Conservation (phyloP, 2,113 vertebrate genomes). For the Carettochelys insculpta region DNA sequence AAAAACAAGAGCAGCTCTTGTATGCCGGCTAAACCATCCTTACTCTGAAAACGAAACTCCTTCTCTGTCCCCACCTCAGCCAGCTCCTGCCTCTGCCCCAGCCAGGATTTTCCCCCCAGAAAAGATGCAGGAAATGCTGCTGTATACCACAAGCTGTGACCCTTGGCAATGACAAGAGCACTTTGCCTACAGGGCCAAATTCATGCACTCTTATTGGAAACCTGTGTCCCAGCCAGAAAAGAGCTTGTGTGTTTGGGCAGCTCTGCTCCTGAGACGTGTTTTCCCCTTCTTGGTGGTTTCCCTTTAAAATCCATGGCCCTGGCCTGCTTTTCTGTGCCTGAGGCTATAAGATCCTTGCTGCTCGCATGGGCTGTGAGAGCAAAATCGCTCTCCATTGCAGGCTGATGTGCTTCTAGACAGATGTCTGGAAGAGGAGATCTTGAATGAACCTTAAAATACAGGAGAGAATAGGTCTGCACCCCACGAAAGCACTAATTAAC, state of each 20-base stretch:
- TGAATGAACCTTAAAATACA: neutral
- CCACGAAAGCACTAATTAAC: rapidly evolving
- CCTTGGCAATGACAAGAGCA: neutral
- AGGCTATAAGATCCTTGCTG: neutral
- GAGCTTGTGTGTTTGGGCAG: rapidly evolving
- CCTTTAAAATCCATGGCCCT: neutral
- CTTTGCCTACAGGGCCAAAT: too few relatives aligned
- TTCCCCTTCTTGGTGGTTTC: neutral
- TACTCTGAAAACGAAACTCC: neutral
- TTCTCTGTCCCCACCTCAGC: neutral
- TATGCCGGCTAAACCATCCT: neutral
- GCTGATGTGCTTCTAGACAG: neutral
- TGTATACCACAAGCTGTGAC: neutral
- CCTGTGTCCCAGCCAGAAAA: neutral
- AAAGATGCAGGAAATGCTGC: too few relatives aligned
- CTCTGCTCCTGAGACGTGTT: neutral
- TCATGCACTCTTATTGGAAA: neutral
- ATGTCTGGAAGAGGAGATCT: neutral
- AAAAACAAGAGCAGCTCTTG: neutral
- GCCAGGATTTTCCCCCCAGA: neutral
- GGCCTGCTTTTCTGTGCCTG: neutral
- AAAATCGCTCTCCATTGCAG: neutral
- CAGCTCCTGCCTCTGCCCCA: neutral
- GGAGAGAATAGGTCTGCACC: neutral
- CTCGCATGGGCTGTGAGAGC: neutral